Percentiles rank a stretch among this genome's conserved stretches.
Evolutionary conservation across 2,888 invertebrate species (phyloP).

Genomic region (Artemia sp.): DNA sequence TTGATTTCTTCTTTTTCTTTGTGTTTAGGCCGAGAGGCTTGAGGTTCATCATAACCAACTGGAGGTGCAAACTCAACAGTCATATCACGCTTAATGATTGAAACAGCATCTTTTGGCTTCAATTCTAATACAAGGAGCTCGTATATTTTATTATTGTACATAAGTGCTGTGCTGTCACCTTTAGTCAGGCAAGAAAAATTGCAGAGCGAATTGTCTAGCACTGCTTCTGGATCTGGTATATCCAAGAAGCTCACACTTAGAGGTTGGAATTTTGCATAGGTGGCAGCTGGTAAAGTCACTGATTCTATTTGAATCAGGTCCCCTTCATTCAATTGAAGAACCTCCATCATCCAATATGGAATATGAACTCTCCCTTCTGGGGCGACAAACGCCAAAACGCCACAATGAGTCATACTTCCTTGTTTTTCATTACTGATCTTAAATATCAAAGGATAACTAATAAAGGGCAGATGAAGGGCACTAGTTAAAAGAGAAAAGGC

Average conservation of each 20-base stretch:
- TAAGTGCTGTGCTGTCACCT: constrained; percentile 92
- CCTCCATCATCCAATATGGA: constrained; percentile 99
- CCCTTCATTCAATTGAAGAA: constrained; percentile 75
- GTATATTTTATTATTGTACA: constrained; percentile 89
- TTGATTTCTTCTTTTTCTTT: constrained; percentile 41
- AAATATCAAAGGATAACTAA: constrained; percentile 96
- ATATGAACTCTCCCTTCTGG: constrained; percentile 95
- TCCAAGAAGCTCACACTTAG: constrained; percentile 89
- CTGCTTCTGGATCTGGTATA: constrained; percentile 87
- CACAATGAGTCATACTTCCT: constrained; percentile 70
- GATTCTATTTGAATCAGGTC: constrained; percentile 73
- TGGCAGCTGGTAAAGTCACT: constrained; percentile 80
- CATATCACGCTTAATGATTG: constrained; percentile 99
- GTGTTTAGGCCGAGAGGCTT: constrained; percentile 36
- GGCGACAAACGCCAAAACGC: constrained; percentile 91
- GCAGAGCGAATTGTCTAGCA: constrained; percentile 74
- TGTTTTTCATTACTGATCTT: constrained; percentile 75
- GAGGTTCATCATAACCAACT: constrained; percentile 83
- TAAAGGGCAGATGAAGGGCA: constrained; percentile 78
- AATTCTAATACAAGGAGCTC: constrained; percentile 91
- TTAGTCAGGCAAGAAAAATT: constrained; percentile 93
- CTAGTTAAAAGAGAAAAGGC: too few species aligned
- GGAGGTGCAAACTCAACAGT: constrained; percentile 97
- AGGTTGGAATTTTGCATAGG: constrained; percentile 93
- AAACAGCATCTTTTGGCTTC: constrained; percentile 83